These are phyloP conservation scores for Adelphocoris suturalis DNA, from an alignment of 2,888 invertebrate genomes.

Conservation along the genomic window DNA sequence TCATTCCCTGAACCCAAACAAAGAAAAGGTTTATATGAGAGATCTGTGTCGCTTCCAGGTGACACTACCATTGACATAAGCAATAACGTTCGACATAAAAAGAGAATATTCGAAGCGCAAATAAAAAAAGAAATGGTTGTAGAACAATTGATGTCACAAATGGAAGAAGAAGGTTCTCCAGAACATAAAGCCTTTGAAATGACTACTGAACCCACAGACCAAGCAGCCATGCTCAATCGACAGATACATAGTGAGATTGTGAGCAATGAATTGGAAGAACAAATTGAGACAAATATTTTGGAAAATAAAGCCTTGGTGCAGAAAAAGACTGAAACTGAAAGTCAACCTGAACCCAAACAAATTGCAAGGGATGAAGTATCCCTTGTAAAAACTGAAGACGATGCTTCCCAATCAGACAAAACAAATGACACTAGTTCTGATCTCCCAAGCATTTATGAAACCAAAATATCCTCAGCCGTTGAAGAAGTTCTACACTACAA, in stretches of 20 bases:
- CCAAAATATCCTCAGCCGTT: slow-evolving; percentile 41
- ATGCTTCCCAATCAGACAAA: slow-evolving; percentile 28
- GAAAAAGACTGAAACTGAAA: slow-evolving; percentile 42
- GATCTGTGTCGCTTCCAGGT: slow-evolving; percentile 80
- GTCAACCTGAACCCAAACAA: background rate
- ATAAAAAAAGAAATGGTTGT: slow-evolving; percentile 82
- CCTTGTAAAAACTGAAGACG: slow-evolving; percentile 29
- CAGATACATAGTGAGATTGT: slow-evolving; percentile 77
- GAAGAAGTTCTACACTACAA: slow-evolving; percentile 77
- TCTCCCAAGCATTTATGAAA: slow-evolving; percentile 33
- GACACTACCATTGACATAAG: slow-evolving; percentile 80
- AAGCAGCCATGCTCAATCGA: slow-evolving; percentile 75
- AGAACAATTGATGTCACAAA: slow-evolving; percentile 80
- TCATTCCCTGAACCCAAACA: slow-evolving; percentile 77
- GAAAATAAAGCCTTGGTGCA: slow-evolving; percentile 76
- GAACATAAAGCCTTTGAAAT: slow-evolving; percentile 79
- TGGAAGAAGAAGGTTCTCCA: slow-evolving; percentile 80
- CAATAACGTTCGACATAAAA: slow-evolving; percentile 80
- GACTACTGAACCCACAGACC: slow-evolving; percentile 76
- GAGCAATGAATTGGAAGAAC: slow-evolving; percentile 76
- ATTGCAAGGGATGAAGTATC: background rate
- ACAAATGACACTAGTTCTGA: slow-evolving; percentile 13
- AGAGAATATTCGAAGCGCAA: slow-evolving; percentile 83
- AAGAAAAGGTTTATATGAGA: slow-evolving; percentile 79
- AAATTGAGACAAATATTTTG: slow-evolving; percentile 76